Evolutionary conservation across 2,888 invertebrate species (phyloP).

Genomic region (Lomographa bimaculata): DNA sequence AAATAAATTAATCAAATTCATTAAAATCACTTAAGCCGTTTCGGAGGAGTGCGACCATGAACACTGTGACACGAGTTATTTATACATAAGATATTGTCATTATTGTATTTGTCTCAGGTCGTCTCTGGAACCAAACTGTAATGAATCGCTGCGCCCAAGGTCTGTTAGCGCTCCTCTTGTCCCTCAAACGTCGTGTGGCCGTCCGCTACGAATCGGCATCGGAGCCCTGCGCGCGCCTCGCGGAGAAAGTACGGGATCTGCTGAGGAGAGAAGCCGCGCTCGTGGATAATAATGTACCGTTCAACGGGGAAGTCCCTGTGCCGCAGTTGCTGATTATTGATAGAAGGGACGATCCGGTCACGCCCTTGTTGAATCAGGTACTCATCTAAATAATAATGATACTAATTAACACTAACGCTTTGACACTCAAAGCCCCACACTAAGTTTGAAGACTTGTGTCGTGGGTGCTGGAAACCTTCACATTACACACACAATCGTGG

Average conservation of each 20-base stretch:
- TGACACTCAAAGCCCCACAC: no score
- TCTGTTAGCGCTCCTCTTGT: constrained; percentile 92
- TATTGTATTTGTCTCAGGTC: no score
- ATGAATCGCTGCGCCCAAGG: constrained; percentile 93
- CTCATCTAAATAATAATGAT: no score
- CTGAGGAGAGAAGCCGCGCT: constrained; percentile 94
- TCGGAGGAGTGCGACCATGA: no score
- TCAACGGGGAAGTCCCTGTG: constrained; percentile 89
- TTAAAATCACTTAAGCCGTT: no score
- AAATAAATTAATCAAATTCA: no score
- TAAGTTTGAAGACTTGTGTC: no score
- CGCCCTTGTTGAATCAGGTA: constrained; percentile 95
- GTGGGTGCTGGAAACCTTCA: no score
- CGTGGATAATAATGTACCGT: constrained; percentile 92
- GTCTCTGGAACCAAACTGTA: constrained; percentile 90
- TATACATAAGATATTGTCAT: no score
- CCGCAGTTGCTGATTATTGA: constrained; percentile 96
- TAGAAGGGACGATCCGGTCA: constrained; percentile 96
- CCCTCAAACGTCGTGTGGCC: constrained; percentile 94
- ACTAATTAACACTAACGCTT: no score
- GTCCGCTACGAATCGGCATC: constrained; percentile 96
- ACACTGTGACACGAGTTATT: no score
- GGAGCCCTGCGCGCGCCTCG: constrained; percentile 91
- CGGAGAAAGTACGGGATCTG: constrained; percentile 93
- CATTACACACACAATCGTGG: no score